Base-by-base conservation (phyloP, 1,140 invertebrate genomes). In the Eriocheir sinensis region DNA sequence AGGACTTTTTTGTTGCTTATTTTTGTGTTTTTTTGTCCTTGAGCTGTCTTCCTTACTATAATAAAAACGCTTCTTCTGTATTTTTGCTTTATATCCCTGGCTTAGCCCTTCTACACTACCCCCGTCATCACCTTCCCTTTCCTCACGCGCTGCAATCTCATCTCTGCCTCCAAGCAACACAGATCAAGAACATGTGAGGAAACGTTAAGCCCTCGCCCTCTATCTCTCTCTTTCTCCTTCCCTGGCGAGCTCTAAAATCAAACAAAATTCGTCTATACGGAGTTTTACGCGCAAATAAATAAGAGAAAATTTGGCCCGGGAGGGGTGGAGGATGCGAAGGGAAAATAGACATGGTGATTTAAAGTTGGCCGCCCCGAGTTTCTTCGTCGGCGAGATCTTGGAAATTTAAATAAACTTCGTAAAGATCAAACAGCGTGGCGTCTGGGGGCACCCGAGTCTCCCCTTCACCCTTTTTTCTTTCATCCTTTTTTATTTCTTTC, bases 391-490 rank as follows among this genome's bases (percentile, higher is more conserved):
- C 60, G 60, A 2, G 60, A 72, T 72, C 60, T n/a, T 72, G 60
- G 60, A 72, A 72, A 72, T 72, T n/a, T 72, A 72, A 72, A 72
- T 72, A 72, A 72, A 72, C 60, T 72, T 72, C n/a, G 60, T 72
- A 72, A 72, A 72, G 21, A 72, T 72, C 60, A 72, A 72, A 72
- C 60, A 72, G 21, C 60, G 60, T n/a, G 60, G 27, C 60, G 60
- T 72, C 60, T 72, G 60, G 27, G 60, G 21, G n/a, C 60, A 72
- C 60, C 27, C 60, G 27, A 0, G 12, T n/a, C 60, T 72, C 44
- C 15, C 4, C 44, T 48, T 4, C 44, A 6, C 15, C 44, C 44
- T 48, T 48, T 48, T 48, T 48, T 48, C 15, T 72, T n/a, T n/a
- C 21, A n/a, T 72, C 21, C 21, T 72, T 72, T n/a, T 12, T 53